These are phyloP conservation scores for Scomber japonicus DNA, from an alignment of 2,113 vertebrate species.

Conservation along the genomic window DNA sequence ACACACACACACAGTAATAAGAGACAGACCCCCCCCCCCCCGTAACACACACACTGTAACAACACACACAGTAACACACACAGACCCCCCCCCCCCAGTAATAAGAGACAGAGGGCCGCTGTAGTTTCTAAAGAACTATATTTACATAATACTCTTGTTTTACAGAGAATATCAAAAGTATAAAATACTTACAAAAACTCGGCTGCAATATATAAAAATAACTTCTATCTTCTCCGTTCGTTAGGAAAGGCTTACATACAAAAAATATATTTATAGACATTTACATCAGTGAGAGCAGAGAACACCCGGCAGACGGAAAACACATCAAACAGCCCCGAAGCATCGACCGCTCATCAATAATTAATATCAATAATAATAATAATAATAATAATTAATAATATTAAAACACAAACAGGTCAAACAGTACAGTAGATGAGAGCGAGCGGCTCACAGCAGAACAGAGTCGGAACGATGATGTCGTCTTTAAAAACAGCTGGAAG, in stretches of 20 bases:
- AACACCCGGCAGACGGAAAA: neutral
- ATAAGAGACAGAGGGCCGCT: neutral
- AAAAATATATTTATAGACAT: constrained; percentile 84
- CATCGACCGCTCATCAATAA: neutral
- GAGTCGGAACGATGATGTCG: too few species aligned
- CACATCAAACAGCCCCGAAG: constrained; percentile 14
- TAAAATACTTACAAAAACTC: constrained; percentile 88
- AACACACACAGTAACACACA: constrained; percentile 1
- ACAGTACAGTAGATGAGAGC: constrained; percentile 63
- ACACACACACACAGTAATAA: too few species aligned
- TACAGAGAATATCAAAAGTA: constrained; percentile 88
- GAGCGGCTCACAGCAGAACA: neutral
- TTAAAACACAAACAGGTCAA: constrained; percentile 34
- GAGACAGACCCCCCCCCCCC: too few species aligned
- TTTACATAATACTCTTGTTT: constrained; percentile 89
- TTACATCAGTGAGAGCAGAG: constrained; percentile 65
- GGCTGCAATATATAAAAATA: constrained; percentile 89
- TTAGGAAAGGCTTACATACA: constrained; percentile 85
- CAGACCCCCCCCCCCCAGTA: too few species aligned
- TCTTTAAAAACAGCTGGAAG: too few species aligned
- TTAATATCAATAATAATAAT: too few species aligned
- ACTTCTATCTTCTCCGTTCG: constrained; percentile 84
- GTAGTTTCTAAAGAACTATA: constrained; percentile 86
- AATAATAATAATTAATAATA: neutral
- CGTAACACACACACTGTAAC: too few species aligned